Base-by-base conservation (phyloP, 2,797 vertebrate species). In the Tangara arthus region DNA sequence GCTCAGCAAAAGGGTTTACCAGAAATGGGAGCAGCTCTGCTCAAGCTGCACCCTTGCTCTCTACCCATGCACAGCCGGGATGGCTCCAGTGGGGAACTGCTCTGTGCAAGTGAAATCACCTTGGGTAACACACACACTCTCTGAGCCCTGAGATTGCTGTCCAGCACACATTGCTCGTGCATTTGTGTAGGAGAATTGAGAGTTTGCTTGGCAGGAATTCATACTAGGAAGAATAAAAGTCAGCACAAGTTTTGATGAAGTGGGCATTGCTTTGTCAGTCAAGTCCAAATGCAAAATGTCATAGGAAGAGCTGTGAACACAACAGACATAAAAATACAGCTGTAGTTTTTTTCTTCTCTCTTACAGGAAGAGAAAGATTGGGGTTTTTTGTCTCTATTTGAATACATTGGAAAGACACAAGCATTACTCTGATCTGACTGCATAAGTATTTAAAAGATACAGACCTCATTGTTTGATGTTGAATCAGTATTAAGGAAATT, bases 1-100 rank as follows among this genome's bases (percentile, higher is more conserved):
- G 26, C 46, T 37, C 30, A 61, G 24, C 18, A 63, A 69, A 61
- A 9, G 11, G 42, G 14, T 47, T 91, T 34, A 15, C 13, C 11
- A 22, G 53, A 61, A 59, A 39, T 1, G 3, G 27, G 2, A 68
- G 6, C 14, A 41, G 12, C 28, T 6, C 13, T 26, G 12, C 27
- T 57, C 26, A 39, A 39, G 4, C 14, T 37, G 19, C 10, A 8
- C 49, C 71, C 35, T 84, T 65, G 50, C 47, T 41, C 27, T 60
- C 49, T 35, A 26, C 7, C 0, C 0, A 35, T 3, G 28, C 12
- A 14, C 5, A 16, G 16, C 39, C 11, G 5, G 47, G 44, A 19
- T 16, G 23, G 8, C 44, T 84, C 46, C 35, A 21, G 13, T 21
- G 19, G 8, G 34, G 34, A 28, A 3, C 66, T 56, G 26, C 17